Base-by-base conservation (phyloP, 2,888 invertebrate genomes). In the Pheosia gnoma region DNA sequence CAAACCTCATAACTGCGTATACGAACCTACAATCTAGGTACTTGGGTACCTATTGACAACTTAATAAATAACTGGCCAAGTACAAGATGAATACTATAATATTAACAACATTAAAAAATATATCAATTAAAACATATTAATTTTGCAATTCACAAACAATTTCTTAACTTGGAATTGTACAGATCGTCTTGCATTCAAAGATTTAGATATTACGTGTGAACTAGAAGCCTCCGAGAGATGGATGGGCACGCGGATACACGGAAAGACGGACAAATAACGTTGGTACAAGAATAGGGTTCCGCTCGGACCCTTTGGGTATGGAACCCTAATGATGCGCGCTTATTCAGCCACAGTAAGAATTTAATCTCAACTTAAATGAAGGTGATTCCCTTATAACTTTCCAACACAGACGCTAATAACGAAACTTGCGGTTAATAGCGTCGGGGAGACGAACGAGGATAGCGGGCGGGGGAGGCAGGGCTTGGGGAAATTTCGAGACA, bases 341-440 rank as follows among this genome's bases (percentile, higher is more conserved):
- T 84, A 86, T 86, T 87, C 80, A 84, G 83, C 84, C 82, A 82
- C 80, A 82, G 84, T 87, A 84, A 88, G 87, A 89, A 90, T 90
- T 90, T 89, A 89, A 92, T 90, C 87, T 86, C 80, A 91, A 91
- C 86, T 91, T 89, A 88, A 90, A 91, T 91, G 83, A 88, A 90
- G 88, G 90, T 89, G 88, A 91, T 91, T 91, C 87, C 85, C 84
- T 88, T 87, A 84, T 85, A 91, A 91, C 87, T 92, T 92, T 88
- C 83, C 82, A 84, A 86, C 89, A 86, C 84, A 89, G 89, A 88
- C 84, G 88, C 89, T 91, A 90, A 91, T 92, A 91, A 90, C 89
- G 85, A 90, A 91, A 91, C 90, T 91, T 91, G 90, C 79, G 89
- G 90, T 89, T 90, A 88, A 89, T 86, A 89, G 88, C 87, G 76